Percentiles rank a stretch among this genome's conserved stretches.
These are phyloP conservation scores for Grantiella picta DNA, from an alignment of 2,113 vertebrate genomes.

Conservation along the genomic window DNA sequence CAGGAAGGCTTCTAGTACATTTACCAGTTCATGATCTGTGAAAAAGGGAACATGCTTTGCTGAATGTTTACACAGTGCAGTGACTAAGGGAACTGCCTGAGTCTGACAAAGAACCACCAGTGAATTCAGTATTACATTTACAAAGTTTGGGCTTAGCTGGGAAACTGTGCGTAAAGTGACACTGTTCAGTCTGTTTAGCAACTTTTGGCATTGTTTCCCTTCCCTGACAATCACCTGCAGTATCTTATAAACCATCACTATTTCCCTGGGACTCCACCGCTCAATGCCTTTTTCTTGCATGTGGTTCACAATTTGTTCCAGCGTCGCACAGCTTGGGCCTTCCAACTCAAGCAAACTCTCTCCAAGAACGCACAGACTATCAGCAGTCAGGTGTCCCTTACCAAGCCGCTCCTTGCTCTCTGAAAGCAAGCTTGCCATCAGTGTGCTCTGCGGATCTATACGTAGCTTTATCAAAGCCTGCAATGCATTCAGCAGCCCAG, in stretches of 20 bases:
- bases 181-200: slow-evolving; percentile 80
- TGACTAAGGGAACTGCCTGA: slow-evolving; percentile 75
- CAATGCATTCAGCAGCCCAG: slow-evolving; percentile 74
- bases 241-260: slow-evolving; percentile 75
- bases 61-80: slow-evolving; percentile 79
- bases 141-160: slow-evolving; percentile 65
- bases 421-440: slow-evolving; percentile 76
- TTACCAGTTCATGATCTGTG: slow-evolving; percentile 75
- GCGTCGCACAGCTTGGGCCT: slow-evolving; percentile 6
- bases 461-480: slow-evolving; percentile 77
- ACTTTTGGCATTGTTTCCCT: slow-evolving; percentile 58
- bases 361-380: slow-evolving; percentile 78
- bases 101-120: slow-evolving; percentile 79
- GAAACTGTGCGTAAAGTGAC: slow-evolving; percentile 54
- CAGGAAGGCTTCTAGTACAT: slow-evolving; percentile 80
- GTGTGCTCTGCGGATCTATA: slow-evolving; percentile 74
- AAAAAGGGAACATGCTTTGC: slow-evolving; percentile 77
- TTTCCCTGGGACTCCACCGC: slow-evolving; percentile 72
- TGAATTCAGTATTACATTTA: slow-evolving; percentile 76
- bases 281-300: slow-evolving; percentile 67
- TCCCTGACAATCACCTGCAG: slow-evolving; percentile 64
- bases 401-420: slow-evolving; percentile 79
- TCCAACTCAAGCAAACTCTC: slow-evolving; percentile 76
- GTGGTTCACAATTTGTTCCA: slow-evolving; percentile 72
- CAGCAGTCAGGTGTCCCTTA: slow-evolving; percentile 60